A percentile compares a stretch with the other conserved stretches of the same genome.
phyloP scores from a whole-genome alignment of 2,113 vertebrate species.

The Etheostoma spectabile region DNA sequence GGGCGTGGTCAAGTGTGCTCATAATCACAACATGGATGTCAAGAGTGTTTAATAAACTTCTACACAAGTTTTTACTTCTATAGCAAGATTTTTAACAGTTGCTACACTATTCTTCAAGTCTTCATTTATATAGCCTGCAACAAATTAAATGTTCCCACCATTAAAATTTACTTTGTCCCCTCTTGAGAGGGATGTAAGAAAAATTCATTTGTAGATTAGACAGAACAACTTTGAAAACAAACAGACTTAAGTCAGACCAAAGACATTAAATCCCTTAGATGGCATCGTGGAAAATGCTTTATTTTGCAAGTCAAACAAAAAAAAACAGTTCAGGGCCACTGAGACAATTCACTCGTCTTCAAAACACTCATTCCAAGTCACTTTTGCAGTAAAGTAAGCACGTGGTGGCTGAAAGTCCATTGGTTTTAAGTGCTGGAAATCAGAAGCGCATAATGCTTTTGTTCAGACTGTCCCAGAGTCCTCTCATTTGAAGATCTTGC shows the following conservation, averaged over 20 bases:
- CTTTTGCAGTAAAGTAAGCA: conserved; percentile 65
- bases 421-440: conserved; percentile 57
- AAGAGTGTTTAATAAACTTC: no score
- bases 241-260: conserved; percentile 17
- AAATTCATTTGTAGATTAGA: not conserved
- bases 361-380: conserved; percentile 66
- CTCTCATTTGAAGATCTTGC: conserved; percentile 94
- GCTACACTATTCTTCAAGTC: not conserved
- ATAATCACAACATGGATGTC: not conserved
- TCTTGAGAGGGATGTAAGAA: not conserved
- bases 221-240: not conserved
- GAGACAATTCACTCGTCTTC: conserved; percentile 63
- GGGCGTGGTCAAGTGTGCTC: not conserved
- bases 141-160: not conserved
- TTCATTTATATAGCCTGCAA: not conserved
- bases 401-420: conserved; percentile 73
- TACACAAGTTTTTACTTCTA: not conserved
- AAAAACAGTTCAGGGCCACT: conserved; percentile 57
- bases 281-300: conserved; percentile 82
- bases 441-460: conserved; percentile 59
- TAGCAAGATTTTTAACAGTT: not conserved
- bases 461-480: conserved; percentile 46
- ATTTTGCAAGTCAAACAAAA: conserved; percentile 77
- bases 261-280: conserved; percentile 54
- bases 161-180: not conserved